These are phyloP conservation scores for Pyralis farinalis DNA, from an alignment of 2,888 invertebrate species.

Conservation along the genomic window DNA sequence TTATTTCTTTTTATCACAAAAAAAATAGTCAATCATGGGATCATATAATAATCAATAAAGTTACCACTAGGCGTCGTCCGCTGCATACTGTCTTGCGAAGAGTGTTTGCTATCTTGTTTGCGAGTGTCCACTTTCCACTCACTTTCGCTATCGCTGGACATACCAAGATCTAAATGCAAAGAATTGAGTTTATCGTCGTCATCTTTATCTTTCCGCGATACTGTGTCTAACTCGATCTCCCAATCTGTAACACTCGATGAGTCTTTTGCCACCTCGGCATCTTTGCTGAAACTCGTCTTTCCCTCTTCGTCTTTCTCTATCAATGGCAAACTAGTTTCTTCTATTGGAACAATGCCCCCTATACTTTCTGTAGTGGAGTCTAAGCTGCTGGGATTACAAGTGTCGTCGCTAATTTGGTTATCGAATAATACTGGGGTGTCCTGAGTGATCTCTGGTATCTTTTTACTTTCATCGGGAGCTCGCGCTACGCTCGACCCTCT, in stretches of 20 bases:
- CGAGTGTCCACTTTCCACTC: conserved; percentile 60
- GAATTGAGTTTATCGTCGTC: conserved; percentile 70
- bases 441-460: conserved; percentile 65
- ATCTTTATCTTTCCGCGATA: conserved; percentile 62
- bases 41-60: too few relatives aligned
- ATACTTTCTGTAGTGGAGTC: conserved; percentile 65
- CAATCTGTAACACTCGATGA: conserved; percentile 77
- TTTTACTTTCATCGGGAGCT: conserved; percentile 37
- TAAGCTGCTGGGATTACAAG: conserved; percentile 63
- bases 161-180: conserved; percentile 68
- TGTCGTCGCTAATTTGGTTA: conserved; percentile 56
- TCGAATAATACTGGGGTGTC: conserved; percentile 81
- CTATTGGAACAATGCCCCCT: conserved; percentile 54
- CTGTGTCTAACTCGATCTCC: conserved; percentile 83
- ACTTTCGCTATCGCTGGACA: conserved; percentile 74
- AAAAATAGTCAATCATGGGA: too few relatives aligned
- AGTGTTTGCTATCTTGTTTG: conserved; percentile 50
- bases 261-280: conserved; percentile 52
- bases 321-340: conserved; percentile 41
- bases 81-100: conserved; percentile 50
- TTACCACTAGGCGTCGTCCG: conserved; percentile 62
- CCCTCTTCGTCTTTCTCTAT: conserved; percentile 46
- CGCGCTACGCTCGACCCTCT: conserved; percentile 37
- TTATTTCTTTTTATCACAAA: too few relatives aligned
- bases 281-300: conserved; percentile 49